Percentiles rank a stretch among this genome's conserved stretches.
phyloP scores from a whole-genome alignment of 1,140 invertebrate species.

The Pantala flavescens region DNA sequence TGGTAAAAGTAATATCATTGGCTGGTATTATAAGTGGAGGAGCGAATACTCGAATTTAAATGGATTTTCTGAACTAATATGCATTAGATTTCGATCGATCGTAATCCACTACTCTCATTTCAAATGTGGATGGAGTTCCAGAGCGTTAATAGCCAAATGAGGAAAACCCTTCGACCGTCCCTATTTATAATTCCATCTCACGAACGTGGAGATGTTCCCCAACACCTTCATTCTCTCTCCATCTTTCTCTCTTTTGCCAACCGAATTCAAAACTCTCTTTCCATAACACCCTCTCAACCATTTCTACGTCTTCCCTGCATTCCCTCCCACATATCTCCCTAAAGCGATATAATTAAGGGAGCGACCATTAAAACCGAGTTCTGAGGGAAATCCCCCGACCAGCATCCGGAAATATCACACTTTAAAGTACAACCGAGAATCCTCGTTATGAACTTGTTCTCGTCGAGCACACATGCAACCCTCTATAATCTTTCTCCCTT shows the following conservation, averaged over 20 bases:
- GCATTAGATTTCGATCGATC: too few species aligned
- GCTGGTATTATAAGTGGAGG: too few species aligned
- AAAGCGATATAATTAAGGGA: background rate
- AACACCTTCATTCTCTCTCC: background rate
- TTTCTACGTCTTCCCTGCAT: background rate
- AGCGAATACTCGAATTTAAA: too few species aligned
- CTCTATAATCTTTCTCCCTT: too few species aligned
- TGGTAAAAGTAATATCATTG: too few species aligned
- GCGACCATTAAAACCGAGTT: background rate
- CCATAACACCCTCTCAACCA: background rate
- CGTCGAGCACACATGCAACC: background rate
- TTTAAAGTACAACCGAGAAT: background rate
- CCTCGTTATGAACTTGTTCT: slow-evolving; percentile 9
- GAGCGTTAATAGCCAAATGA: too few species aligned
- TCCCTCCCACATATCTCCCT: background rate
- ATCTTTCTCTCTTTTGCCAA: background rate
- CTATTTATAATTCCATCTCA: slow-evolving; percentile 8
- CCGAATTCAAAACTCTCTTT: background rate
- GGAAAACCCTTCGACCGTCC: background rate
- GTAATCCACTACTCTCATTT: too few species aligned
- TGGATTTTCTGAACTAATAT: too few species aligned
- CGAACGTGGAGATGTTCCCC: background rate
- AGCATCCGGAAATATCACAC: background rate
- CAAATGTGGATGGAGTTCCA: too few species aligned
- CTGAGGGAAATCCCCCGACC: slow-evolving; percentile 1